phyloP scores from a whole-genome alignment of 1,140 invertebrate species.

The Harlomillsia oculata region DNA sequence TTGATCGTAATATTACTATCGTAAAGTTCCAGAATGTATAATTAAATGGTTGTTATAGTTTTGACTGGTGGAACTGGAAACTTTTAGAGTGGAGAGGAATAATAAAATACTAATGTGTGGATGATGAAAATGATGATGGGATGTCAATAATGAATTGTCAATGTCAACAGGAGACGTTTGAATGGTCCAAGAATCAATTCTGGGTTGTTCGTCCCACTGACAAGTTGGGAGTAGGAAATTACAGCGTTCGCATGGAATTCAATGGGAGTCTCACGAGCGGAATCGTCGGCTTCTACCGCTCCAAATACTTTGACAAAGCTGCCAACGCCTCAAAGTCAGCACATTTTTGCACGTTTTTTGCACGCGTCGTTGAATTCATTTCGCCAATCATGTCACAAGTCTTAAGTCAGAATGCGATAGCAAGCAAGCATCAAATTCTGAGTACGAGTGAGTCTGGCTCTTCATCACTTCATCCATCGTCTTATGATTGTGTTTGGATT shows the following conservation, averaged over 20 bases:
- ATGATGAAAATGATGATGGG: no score
- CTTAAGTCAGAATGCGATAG: no score
- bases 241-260: slow-evolving; percentile 56
- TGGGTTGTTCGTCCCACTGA: slow-evolving; percentile 51
- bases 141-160: no score
- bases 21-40: no score
- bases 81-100: no score
- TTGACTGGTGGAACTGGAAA: no score
- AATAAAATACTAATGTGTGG: no score
- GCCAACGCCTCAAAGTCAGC: slow-evolving; percentile 52
- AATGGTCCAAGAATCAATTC: slow-evolving; percentile 52
- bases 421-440: no score
- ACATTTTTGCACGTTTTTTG: neutral
- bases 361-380: neutral
- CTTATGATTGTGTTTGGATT: neutral
- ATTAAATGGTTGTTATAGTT: no score
- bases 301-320: slow-evolving; percentile 53
- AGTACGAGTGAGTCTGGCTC: no score
- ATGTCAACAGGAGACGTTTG: slow-evolving; percentile 42
- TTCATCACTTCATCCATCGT: neutral
- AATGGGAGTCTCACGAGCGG: slow-evolving; percentile 53
- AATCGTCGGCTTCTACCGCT: slow-evolving; percentile 70
- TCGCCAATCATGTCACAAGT: no score
- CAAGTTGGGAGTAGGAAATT: slow-evolving; percentile 49
- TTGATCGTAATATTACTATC: no score